A percentile compares a stretch with the other conserved stretches of the same genome.
Evolutionary conservation across 2,797 vertebrate species (phyloP).

Genomic region (Urocyon cinereoargenteus): DNA sequence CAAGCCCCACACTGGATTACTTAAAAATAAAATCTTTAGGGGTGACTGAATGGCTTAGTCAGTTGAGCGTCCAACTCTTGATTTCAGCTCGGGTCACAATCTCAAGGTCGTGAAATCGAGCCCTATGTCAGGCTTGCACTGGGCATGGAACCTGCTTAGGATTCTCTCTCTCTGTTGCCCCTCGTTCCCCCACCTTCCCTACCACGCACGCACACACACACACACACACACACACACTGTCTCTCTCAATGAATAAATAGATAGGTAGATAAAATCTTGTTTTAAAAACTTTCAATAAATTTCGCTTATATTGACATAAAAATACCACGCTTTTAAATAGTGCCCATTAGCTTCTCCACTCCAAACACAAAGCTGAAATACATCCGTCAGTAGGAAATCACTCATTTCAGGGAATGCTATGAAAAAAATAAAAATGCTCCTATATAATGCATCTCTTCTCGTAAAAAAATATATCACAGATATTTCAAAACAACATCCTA

Average conservation of each 20-base stretch:
- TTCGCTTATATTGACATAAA: slow-evolving; percentile 61
- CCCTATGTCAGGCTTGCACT: background rate
- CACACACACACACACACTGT: too few species aligned
- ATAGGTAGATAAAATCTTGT: background rate
- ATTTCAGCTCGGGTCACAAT: background rate
- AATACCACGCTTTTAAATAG: slow-evolving; percentile 69
- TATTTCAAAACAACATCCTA: background rate
- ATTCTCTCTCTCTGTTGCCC: background rate
- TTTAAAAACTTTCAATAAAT: slow-evolving; percentile 51
- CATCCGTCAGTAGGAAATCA: background rate
- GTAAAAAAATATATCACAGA: background rate
- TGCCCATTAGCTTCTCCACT: slow-evolving; percentile 9
- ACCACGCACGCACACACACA: accelerated
- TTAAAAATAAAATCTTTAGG: background rate
- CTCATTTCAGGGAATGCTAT: background rate
- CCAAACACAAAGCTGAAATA: background rate
- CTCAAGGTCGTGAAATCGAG: background rate
- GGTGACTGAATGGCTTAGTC: background rate
- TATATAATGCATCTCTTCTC: background rate
- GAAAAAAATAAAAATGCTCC: background rate
- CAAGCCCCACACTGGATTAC: background rate
- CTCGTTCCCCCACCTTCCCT: background rate
- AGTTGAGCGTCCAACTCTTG: background rate
- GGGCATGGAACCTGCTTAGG: background rate
- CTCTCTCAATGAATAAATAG: background rate